Base-by-base conservation (phyloP, 2,888 invertebrate species). In the Erebia epiphron region DNA sequence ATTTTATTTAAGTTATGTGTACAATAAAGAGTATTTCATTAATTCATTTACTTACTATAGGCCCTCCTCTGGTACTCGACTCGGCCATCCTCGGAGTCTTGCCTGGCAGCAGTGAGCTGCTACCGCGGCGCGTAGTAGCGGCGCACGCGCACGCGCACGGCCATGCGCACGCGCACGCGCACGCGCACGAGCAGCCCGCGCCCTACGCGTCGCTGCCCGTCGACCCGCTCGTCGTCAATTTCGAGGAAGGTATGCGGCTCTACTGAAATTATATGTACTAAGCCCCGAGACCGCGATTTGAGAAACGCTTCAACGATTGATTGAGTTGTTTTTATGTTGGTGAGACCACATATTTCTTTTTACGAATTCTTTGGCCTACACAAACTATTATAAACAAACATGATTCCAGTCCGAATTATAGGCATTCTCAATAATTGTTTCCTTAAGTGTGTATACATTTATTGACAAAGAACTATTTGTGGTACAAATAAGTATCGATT, bases 181-280 rank as follows among this genome's bases (percentile, higher is more conserved):
- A 78, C 69, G 76, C 78, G 8, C 78, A 78, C 77, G 76, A 80
- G 67, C 77, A 83, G 71, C 85, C 84, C 76, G 82, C 81, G 78
- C 85, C 89, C 5, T 88, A 91, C 83, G 88, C 89, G 71, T 86
- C 89, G 57, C 77, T 92, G 76, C 95, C 95, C 64, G 95, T 95
- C 75, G 96, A 96, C 85, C 95, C 96, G 56, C 94, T 96, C 80
- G 96, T 96, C 82, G 96, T 96, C 84, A 96, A 95, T 94, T 96
- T 96, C 90, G 96, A 96, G 94, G 96, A 96, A 96, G 96, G 96
- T 96, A 96, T 96, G 96, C 95, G 95, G 86, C 95, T 96, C 90
- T 96, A 95, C 94, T 95, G 95, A 93, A 88, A 87, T 82, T 86
- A 86, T 75, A 88, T 88, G 86, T 86, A 85, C 80, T 89, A 87